Evolutionary conservation across 1,140 invertebrate genomes (phyloP), one percentile per base, ranked within the genome.

Genomic region (Aphis gossypii): DNA sequence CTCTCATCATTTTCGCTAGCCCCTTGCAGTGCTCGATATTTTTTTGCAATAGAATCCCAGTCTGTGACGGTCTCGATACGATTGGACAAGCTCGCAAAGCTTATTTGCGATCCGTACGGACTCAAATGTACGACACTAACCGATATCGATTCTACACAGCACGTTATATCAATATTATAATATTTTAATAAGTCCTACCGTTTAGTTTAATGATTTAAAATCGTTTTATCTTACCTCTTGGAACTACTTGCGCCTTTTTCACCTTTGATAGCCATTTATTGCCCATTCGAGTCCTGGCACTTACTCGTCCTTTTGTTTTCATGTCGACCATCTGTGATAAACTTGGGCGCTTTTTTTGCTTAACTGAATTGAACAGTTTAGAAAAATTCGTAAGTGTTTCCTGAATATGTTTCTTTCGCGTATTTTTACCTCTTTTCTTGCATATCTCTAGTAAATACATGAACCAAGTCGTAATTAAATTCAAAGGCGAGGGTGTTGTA

Each of bases 401-500:
- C 88, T 44, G 89, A 68, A 90, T 90, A 90, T 68, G 68, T 60
- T 68, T 90, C 35, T 60, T 68, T 90, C 56, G 54, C 54, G 38
- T 30, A 68, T 68, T 56, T 51, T 94, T 95, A 97, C 96, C 96
- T 96, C 96, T 96, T 95, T 97, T 97, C 96, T 97, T 98, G 96
- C 97, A 98, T 91, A 97, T 95, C 94, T 97, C 97, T 94, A 97
- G 97, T 90, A 98, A 96, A 96, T 97, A 98, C 95, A 97, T 97
- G 90, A 98, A 96, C 98, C 98, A 98, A 83, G 99, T 98, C 3
- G 98, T 99, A 94, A 99, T 96, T 88, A 99, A 96, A 95, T 99
- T 99, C 76, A 99, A 96, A 1, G 99, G 99, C 5, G 99, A 98
- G 1, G 99, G 99, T 7, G 99, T 99, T 8, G 98, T 98, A 76